Evolutionary conservation across 2,888 invertebrate species (phyloP), one percentile per base, ranked within the genome.

Genomic region (Nomada ruficornis): DNA sequence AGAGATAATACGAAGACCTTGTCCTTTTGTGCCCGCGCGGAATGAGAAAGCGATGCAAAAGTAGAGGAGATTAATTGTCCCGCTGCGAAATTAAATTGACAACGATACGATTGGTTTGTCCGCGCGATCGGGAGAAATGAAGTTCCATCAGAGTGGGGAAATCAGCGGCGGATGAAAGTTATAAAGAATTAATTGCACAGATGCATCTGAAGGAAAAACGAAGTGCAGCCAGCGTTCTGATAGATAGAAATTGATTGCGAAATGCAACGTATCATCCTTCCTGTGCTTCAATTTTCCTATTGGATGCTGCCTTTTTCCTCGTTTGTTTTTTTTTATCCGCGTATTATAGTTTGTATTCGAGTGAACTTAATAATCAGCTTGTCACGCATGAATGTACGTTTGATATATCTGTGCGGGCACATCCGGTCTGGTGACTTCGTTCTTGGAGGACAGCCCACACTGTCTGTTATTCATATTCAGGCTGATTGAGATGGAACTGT

Each of bases 401-500:
- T 79, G 76, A 69, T 59, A 57, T 59, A 81, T 76, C 67, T 60
- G 55, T 76, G 73, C 78, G 72, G 67, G 63, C 73, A 76, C 77
- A 86, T 86, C 82, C 84, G 86, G 77, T 71, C 67, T 71, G 67
- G 79, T 72, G 70, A 64, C 63, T 72, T 68, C 74, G 68, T 84
- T 85, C 85, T 86, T 87, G 86, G 86, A 87, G 72, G 80, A 52
- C 83, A 68, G 85, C 87, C 85, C 87, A 85, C 83, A 76, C 76
- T 64, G 76, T 85, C 83, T 86, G 81, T 86, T 85, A 86, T 82
- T 88, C 85, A 85, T 85, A 82, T 81, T 86, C 84, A n/a, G 80
- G 73, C 80, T 88, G 88, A 88, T 86, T 86, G 88, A 88, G 85
- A 86, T 79, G 85, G 85, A 88, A 88, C 83, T 83, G 80, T 72